Evolutionary conservation across 2,113 vertebrate genomes (phyloP).

Genomic region (Syrrhaptes paradoxus): DNA sequence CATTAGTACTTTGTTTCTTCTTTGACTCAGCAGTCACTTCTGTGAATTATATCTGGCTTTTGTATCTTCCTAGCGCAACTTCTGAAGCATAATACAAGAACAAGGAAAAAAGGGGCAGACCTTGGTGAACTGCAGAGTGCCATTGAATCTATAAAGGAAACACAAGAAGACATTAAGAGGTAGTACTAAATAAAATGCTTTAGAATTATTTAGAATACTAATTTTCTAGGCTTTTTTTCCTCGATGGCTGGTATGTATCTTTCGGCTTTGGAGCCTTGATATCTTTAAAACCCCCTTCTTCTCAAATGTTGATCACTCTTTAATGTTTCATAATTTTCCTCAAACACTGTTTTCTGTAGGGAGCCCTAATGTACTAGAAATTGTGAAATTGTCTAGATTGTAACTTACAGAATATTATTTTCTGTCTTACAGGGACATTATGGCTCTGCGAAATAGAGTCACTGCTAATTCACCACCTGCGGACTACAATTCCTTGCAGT

Average conservation of each 20-base stretch:
- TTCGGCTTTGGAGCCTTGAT: background rate
- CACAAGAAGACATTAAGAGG: slow-evolving; percentile 98
- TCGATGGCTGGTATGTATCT: background rate
- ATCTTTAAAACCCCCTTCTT: background rate
- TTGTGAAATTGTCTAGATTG: background rate
- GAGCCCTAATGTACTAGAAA: background rate
- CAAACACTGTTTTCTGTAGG: background rate
- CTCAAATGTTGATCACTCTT: background rate
- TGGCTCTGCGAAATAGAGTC: slow-evolving; percentile 84
- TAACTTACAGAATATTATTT: slow-evolving; percentile 34
- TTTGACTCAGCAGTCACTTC: background rate
- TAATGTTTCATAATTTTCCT: background rate
- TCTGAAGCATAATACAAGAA: slow-evolving; percentile 85
- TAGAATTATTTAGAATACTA: background rate
- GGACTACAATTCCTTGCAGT: slow-evolving; percentile 88
- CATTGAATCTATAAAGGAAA: slow-evolving; percentile 93
- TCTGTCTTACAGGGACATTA: slow-evolving; percentile 84
- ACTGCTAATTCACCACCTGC: slow-evolving; percentile 66
- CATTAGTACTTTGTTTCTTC: background rate
- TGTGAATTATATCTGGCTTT: background rate
- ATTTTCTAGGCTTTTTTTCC: background rate
- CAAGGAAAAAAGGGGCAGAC: slow-evolving; percentile 90
- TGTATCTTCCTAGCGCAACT: slow-evolving; percentile 82
- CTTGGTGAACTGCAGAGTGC: slow-evolving; percentile 95
- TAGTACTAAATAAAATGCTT: slow-evolving; percentile 52